Conservation (phyloP, 2,888 invertebrate species). For the Parapristionchus giblindavisi region DNA sequence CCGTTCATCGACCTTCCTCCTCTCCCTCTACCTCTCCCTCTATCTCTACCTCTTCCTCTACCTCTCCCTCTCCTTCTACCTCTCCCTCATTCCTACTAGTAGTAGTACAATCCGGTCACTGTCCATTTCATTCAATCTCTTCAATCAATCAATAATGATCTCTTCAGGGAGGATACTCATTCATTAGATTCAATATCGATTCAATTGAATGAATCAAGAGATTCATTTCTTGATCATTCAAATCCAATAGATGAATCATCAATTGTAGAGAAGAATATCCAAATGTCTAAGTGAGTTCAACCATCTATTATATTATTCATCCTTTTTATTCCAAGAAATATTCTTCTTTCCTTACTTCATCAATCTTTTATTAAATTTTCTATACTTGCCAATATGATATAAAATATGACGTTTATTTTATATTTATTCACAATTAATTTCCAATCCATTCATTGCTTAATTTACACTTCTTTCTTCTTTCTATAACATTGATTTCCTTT, state of each 20-base stretch:
- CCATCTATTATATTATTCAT: no score
- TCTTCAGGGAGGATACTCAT: conserved; percentile 51
- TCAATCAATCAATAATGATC: not conserved
- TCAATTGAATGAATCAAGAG: conserved; percentile 49
- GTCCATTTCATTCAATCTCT: conserved; percentile 18
- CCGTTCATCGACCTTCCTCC: not conserved
- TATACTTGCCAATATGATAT: no score
- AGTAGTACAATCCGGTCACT: conserved; percentile 25
- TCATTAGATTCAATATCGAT: conserved; percentile 55
- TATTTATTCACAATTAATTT: no score
- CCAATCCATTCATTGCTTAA: no score
- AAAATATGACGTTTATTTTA: no score
- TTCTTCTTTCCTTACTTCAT: no score
- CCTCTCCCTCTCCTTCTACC: not conserved
- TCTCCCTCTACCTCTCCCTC: not conserved
- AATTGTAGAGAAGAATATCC: conserved; percentile 34
- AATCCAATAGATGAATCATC: conserved; percentile 55
- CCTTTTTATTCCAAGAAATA: no score
- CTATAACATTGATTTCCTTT: no score
- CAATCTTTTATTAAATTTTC: no score
- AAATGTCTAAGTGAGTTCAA: no score
- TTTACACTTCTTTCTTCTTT: no score
- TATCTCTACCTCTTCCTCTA: conserved; percentile 8
- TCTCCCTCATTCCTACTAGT: conserved; percentile 1
- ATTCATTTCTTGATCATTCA: conserved; percentile 52